Percentiles rank a stretch among this genome's conserved stretches.
Conservation (phyloP, 2,888 invertebrate species). For the Hybos culiciformis region DNA sequence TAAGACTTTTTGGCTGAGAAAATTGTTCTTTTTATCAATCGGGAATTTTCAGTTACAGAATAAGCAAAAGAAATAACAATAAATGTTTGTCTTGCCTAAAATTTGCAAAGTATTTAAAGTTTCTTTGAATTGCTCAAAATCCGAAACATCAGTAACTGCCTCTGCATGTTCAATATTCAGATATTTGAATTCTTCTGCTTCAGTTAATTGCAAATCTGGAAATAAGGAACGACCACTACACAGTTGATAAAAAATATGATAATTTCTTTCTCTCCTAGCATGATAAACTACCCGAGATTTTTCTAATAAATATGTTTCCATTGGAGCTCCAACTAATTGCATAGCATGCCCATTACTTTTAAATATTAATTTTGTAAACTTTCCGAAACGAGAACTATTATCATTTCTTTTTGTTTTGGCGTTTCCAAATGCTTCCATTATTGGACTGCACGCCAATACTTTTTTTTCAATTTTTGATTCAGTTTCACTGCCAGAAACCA, state of each 20-base stretch:
- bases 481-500: conserved; percentile 78
- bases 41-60: too few relatives aligned
- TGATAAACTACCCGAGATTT: conserved; percentile 95
- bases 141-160: conserved; percentile 73
- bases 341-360: conserved; percentile 71
- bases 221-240: conserved; percentile 76
- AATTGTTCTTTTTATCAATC: too few relatives aligned
- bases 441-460: conserved; percentile 92
- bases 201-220: too few relatives aligned
- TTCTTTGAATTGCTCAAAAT: conserved; percentile 65
- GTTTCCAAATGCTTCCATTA: conserved; percentile 99
- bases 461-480: conserved; percentile 89
- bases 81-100: too few relatives aligned
- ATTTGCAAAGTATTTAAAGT: conserved; percentile 61
- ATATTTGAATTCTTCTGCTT: conserved; percentile 61
- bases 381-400: conserved; percentile 95
- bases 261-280: conserved; percentile 86
- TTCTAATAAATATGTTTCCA: conserved; percentile 94
- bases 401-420: conserved; percentile 97
- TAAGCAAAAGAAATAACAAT: too few relatives aligned
- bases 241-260: conserved; percentile 96
- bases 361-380: conserved; percentile 89
- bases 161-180: conserved; percentile 73
- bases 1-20: too few relatives aligned
- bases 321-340: conserved; percentile 67